Conservation (phyloP, 2,113 vertebrate genomes). For the Megaptera novaeangliae region DNA sequence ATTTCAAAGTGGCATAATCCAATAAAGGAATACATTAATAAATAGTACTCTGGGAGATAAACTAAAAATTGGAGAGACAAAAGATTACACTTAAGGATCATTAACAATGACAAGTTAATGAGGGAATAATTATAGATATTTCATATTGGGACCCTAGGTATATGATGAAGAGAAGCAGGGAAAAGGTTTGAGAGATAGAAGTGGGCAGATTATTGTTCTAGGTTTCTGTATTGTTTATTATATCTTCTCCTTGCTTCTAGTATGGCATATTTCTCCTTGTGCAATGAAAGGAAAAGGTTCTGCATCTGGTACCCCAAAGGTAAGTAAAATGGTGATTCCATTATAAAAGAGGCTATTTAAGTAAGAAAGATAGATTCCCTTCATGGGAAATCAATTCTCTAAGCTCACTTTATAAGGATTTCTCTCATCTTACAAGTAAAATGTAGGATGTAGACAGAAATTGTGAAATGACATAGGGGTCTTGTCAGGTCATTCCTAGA, state of each 20-base stretch:
- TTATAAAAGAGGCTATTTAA: conserved; percentile 27
- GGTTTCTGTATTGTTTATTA: neutral
- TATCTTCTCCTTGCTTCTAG: neutral
- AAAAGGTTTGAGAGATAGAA: neutral
- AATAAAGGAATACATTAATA: neutral
- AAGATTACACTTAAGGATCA: neutral
- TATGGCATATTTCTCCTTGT: neutral
- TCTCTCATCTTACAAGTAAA: conserved; percentile 54
- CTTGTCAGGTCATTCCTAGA: neutral
- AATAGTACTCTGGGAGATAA: neutral
- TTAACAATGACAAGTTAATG: neutral
- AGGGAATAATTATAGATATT: neutral
- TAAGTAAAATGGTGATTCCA: conserved; percentile 23
- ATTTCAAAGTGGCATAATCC: neutral
- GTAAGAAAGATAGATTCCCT: conserved; percentile 57
- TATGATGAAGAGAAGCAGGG: neutral
- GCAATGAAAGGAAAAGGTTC: neutral
- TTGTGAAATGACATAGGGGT: conserved; percentile 45
- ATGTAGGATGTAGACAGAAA: conserved; percentile 38
- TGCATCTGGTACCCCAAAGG: neutral
- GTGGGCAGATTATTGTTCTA: neutral
- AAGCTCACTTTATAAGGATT: conserved; percentile 60
- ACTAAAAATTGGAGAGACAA: neutral
- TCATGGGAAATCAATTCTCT: conserved; percentile 58
- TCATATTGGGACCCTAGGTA: neutral